Evolutionary conservation across 2,113 vertebrate species (phyloP).

Genomic region (Excalfactoria chinensis): DNA sequence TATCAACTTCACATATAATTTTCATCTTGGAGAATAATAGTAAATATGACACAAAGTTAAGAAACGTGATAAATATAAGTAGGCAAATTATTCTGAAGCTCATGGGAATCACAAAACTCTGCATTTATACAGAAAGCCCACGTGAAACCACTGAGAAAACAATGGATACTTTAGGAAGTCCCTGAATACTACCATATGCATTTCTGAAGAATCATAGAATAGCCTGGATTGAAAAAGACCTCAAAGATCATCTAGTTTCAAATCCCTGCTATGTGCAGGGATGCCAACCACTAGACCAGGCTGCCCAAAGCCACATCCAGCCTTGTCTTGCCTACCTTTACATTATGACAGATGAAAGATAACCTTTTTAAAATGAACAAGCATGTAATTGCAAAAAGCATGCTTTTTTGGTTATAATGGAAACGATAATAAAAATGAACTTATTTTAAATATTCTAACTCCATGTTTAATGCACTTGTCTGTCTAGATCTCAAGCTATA

Average conservation of each 20-base stretch:
- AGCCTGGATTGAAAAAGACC: too few relatives aligned
- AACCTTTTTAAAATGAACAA: background rate
- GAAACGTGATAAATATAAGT: background rate
- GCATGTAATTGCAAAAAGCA: background rate
- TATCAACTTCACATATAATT: background rate
- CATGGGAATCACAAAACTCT: background rate
- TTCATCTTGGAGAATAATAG: background rate
- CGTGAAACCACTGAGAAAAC: background rate
- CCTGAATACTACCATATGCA: fast-evolving
- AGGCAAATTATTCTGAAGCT: background rate
- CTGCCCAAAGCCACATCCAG: too few relatives aligned
- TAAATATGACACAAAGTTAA: background rate
- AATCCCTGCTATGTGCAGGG: too few relatives aligned
- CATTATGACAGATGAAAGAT: background rate
- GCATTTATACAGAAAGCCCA: fast-evolving
- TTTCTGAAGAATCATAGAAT: background rate
- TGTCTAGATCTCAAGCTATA: background rate
- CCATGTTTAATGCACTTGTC: background rate
- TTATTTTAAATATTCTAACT: background rate
- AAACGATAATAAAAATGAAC: background rate
- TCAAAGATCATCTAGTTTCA: too few relatives aligned
- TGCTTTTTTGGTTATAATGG: background rate
- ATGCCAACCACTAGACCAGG: too few relatives aligned
- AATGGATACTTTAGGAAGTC: background rate
- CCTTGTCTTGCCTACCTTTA: background rate